Base-by-base conservation (phyloP, 1,140 invertebrate genomes). In the Philopotamus ludificatus region DNA sequence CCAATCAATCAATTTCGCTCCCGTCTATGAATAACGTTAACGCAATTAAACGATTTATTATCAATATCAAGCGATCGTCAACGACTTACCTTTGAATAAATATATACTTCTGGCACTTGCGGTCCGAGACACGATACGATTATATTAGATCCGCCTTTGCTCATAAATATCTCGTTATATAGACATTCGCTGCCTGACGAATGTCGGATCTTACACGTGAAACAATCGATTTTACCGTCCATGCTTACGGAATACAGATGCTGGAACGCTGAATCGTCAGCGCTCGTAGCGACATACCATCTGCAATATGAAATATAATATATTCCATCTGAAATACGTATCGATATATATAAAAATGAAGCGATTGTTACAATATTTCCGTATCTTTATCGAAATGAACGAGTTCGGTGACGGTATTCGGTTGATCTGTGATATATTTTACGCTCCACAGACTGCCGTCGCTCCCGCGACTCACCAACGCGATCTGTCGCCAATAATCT, bases 111-210 rank as follows among this genome's bases (percentile, higher is more conserved):
- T 0, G 79, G 79, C 20, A 81, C 68, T 45, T 73, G 71, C 2
- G 79, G 79, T n/a, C 90, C 90, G 25, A 76, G 81, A 73, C 94
- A 97, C 47, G 84, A 86, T 41, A 93, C 77, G 1, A 86, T 82
- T 72, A 90, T 89, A 72, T 87, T 83, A 0, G 84, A 82, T 28
- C 81, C 85, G 51, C 85, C 82, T 28, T 79, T 81, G 72, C 89
- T 91, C 68, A 95, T 86, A 22, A 83, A 81, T 0, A 83, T 89
- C 4, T 87, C 85, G 71, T 89, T 84, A 76, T 86, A 87, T 70
- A 90, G 77, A 74, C 87, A 89, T 3, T 77, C 72, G 16, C 75
- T 81, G 1, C 77, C 81, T 34, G 85, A 83, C 3, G 78, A 78
- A 41, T 76, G 67, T 15, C 75, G 72, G 10, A 85, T 72, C 18